Base-by-base conservation (phyloP, 2,797 vertebrate genomes). In the Euphonia xanthogaster region DNA sequence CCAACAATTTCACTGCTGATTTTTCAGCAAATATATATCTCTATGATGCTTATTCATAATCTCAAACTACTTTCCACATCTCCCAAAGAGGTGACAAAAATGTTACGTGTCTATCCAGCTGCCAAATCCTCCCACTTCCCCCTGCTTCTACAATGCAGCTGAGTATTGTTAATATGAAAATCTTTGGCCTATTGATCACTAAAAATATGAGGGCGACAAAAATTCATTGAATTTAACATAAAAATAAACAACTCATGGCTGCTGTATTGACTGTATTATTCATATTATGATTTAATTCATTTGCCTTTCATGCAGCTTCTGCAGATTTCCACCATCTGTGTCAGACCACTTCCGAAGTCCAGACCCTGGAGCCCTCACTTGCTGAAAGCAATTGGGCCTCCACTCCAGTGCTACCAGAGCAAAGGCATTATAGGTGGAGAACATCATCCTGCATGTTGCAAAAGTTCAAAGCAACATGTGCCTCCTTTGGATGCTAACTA, bases 151-250 rank as follows among this genome's bases (percentile, higher is more conserved):
- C 96, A 82, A 85, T 84, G 91, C 95, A 95, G 77, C 77, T 15
- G 95, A 94, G 96, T 94, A 76, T 94, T 90, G 86, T 97, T 96
- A 96, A 95, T 90, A 97, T 79, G 80, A 96, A 95, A 93, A 96
- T 96, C 92, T 95, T 94, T 93, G 93, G 51, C 83, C 90, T 96
- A 96, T 96, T 92, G 96, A 97, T 97, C 86, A 84, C 90, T 95
- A 76, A 92, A 93, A 97, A 97, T 97, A 96, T 92, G 95, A 96
- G 83, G 33, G 92, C 0, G 4, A 96, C 95, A 96, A 96, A 96
- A 97, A 96, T 71, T 86, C 94, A 97, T 96, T 95, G 96, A 96
- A 96, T 96, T 96, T 96, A 96, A 96, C 93, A 95, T 97, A 95
- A 96, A 97, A 97, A 97, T 97, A 96, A 96, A 97, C 96, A 96